Base-by-base conservation (phyloP, 2,888 invertebrate species). In the Tortricodes alternella region DNA sequence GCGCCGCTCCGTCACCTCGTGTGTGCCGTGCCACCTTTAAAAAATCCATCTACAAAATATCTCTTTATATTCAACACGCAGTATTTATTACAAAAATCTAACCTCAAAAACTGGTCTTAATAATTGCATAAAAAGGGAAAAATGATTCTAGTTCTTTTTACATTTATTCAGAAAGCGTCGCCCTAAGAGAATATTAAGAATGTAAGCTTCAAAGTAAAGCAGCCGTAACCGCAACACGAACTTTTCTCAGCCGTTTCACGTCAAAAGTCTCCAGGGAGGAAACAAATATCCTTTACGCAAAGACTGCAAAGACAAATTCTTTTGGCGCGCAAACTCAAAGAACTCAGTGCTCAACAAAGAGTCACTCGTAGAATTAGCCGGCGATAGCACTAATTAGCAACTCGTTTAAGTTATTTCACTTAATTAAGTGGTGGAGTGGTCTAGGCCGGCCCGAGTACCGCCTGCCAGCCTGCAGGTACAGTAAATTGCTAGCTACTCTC, bases 381-480 rank as follows among this genome's bases (percentile, higher is more conserved):
- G 65, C 86, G 81, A 89, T 89, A 84, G 83, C 80, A 74, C 89
- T 89, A 90, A 90, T 90, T 90, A 90, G 89, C 85, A 82, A 84
- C 85, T 87, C 88, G 85, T 83, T 89, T 89, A 89, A 89, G 82
- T 89, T 88, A 89, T 89, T 89, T 89, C 83, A 88, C 90, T 89
- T 89, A 90, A 90, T 90, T 90, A 90, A 89, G 89, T 88, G 77
- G 84, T 76, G 79, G 86, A 90, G 89, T 89, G 89, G 89, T 89
- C 89, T 89, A 84, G 85, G 84, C 84, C 82, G 85, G 85, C 81
- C 85, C 80, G 82, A 74, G 76, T 85, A 13, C 44, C 27, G 21
- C 8, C 23, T 44, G 27, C 29, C 15, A 24, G 24, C 29, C 38
- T 41, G 37, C 49, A 86, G 86, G 85, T 82, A 86, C 74, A 74